A percentile compares a stretch with the other conserved stretches of the same genome.
These are phyloP conservation scores for Cheilosia vernalis DNA, from an alignment of 2,888 invertebrate species.

Conservation along the genomic window DNA sequence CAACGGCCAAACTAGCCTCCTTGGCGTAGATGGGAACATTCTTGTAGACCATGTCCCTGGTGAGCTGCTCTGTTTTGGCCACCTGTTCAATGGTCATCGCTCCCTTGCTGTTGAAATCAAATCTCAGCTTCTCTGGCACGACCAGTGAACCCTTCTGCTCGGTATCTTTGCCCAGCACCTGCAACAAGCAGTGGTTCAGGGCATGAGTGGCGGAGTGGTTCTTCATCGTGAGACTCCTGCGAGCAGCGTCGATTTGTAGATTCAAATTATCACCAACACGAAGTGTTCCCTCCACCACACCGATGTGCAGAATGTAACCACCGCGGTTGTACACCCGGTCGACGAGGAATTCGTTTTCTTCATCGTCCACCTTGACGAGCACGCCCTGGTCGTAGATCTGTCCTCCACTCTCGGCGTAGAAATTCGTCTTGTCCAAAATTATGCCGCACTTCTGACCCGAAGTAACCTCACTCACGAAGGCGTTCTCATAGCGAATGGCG, in stretches of 20 bases:
- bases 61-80: conserved; percentile 91
- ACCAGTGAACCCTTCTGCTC: conserved; percentile 99
- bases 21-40: conserved; percentile 94
- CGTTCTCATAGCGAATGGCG: conserved; percentile 90
- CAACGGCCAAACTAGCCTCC: conserved; percentile 91
- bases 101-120: conserved; percentile 98
- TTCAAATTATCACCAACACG: conserved; percentile 93
- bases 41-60: conserved; percentile 89
- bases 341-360: conserved; percentile 95
- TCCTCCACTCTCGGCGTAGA: conserved; percentile 99
- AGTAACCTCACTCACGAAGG: conserved; percentile 92
- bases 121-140: conserved; percentile 97
- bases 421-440: conserved; percentile 94
- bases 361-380: conserved; percentile 91
- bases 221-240: conserved; percentile 97
- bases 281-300: conserved; percentile 93
- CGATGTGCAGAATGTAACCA: conserved; percentile 97
- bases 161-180: conserved; percentile 94
- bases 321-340: conserved; percentile 97
- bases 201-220: conserved; percentile 99
- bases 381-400: conserved; percentile 99
- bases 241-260: conserved; percentile 91
- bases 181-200: conserved; percentile 95
- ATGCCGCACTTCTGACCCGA: conserved; percentile 96
- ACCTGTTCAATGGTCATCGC: conserved; percentile 96